Base-by-base conservation (phyloP, 2,797 vertebrate genomes). In the Pelodytes ibericus region DNA sequence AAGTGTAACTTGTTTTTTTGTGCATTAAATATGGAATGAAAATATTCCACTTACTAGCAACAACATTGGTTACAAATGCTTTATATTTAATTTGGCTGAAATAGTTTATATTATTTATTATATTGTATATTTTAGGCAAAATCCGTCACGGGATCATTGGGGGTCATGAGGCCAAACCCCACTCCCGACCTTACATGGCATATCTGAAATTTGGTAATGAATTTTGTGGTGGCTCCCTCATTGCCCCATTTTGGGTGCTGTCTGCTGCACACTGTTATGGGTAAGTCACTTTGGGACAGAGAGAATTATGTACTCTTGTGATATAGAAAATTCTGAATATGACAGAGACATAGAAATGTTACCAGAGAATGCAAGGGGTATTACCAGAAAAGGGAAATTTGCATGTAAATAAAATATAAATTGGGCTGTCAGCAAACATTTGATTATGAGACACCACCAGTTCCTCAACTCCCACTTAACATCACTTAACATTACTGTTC, bases 111-210 rank as follows among this genome's bases (percentile, higher is more conserved):
- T 53, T 24, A 53, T 53, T 20, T 7, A 65, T 27, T 29, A 0
- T 0, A 15, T 51, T 2, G 0, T 56, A 4, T 80, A 27, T 77
- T 74, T 7, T 80, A 87, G 85, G 75, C 66, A 78, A 57, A 3
- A 39, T 80, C 3, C 20, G 0, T 62, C 62, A 2, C 47, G 11
- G 0, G 58, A 85, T 85, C 0, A 78, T 86, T 18, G 86, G 88
- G 0, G 87, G 83, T 20, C 78, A 83, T 0, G 83, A 89, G 76
- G 84, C 84, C 0, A 18, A 6, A 61, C 85, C 84, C 9, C 87
- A 87, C 62, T 87, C 87, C 10, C 81, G 79, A 27, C 87, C 85
- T 0, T 87, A 88, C 72, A 84, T 89, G 76, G 85, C 80, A 0
- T 82, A 8, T 60, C 74, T 89, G 75, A 84, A 86, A 47, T 0